phyloP scores from a whole-genome alignment of 2,797 vertebrate species.

The Phataginus tetradactyla region DNA sequence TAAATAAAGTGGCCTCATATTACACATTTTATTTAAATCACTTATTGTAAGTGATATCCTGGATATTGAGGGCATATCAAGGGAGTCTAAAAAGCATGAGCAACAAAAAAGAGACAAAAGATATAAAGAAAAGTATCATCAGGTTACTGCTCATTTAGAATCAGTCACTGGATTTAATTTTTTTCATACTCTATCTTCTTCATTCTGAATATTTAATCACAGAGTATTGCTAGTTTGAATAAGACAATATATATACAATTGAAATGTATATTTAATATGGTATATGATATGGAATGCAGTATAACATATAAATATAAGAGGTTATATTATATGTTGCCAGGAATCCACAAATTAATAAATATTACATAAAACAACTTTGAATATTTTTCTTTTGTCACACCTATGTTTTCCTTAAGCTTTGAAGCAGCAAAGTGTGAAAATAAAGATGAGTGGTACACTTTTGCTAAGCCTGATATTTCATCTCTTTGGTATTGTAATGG shows the following conservation, averaged over 20 bases:
- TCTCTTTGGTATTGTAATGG: constrained; percentile 65
- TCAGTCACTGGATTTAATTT: background rate
- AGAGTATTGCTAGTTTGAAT: background rate
- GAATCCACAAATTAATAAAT: background rate
- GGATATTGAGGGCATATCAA: background rate
- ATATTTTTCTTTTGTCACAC: background rate
- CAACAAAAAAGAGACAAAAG: background rate
- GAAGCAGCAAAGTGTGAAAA: constrained; percentile 66
- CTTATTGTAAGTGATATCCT: background rate
- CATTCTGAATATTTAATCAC: background rate
- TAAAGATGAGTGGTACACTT: constrained; percentile 63
- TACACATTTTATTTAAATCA: constrained; percentile 41
- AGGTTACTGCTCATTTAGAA: background rate
- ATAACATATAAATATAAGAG: background rate
- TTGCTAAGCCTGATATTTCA: constrained; percentile 70
- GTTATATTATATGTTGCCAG: background rate
- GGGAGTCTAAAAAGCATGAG: background rate
- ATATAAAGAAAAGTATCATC: background rate
- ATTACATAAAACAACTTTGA: constrained; percentile 46
- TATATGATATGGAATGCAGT: background rate
- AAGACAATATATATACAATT: background rate
- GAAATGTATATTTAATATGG: background rate
- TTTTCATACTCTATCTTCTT: background rate
- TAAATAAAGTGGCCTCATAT: background rate
- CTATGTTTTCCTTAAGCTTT: constrained; percentile 41